phyloP scores from a whole-genome alignment of 2,113 vertebrate species.

The Dolichotis patagonum region DNA sequence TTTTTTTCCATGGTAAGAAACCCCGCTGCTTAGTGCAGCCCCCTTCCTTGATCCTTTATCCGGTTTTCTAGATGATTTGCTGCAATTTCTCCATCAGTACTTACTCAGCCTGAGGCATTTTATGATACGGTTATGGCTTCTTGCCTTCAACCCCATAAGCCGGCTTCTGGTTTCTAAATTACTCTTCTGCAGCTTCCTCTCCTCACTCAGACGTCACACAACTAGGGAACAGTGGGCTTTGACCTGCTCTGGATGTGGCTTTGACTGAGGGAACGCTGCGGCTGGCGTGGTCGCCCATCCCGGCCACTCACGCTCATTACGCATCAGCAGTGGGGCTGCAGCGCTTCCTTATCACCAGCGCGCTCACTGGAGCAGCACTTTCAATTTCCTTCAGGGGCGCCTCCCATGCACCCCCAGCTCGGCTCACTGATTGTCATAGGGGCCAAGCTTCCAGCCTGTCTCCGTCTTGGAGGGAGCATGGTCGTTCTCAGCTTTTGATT shows the following conservation, averaged over 20 bases:
- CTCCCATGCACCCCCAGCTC: background rate
- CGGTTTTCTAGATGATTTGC: background rate
- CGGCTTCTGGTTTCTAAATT: background rate
- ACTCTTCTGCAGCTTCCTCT: background rate
- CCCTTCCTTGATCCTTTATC: background rate
- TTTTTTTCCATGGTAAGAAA: background rate
- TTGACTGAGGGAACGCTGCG: background rate
- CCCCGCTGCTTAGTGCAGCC: background rate
- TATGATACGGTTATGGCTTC: background rate
- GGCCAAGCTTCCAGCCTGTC: background rate
- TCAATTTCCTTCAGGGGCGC: background rate
- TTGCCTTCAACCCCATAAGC: background rate
- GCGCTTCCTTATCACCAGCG: accelerated
- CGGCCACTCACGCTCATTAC: background rate
- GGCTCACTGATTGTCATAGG: background rate
- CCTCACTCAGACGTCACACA: too few relatives aligned
- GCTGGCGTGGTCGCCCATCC: too few relatives aligned
- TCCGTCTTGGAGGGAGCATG: background rate
- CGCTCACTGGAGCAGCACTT: background rate
- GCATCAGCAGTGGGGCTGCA: accelerated
- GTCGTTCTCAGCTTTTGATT: background rate
- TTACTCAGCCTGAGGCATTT: background rate
- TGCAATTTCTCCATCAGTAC: background rate
- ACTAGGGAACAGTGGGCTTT: background rate
- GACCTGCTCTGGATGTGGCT: background rate